Conservation (phyloP, 2,113 vertebrate genomes). For the Raja brachyura region DNA sequence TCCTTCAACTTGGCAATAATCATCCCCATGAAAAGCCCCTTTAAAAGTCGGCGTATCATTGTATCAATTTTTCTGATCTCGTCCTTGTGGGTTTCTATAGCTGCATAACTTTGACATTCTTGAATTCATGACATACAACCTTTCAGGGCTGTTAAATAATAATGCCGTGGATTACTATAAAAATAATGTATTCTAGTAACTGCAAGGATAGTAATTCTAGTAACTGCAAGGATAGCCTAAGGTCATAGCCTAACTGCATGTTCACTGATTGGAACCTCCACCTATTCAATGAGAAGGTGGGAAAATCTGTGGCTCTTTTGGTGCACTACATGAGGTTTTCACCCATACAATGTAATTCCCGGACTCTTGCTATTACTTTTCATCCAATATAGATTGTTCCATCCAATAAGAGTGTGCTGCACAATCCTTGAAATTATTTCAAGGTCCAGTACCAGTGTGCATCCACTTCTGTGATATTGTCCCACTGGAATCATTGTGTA, state of each 20-base stretch:
- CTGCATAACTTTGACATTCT: no score
- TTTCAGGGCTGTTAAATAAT: no score
- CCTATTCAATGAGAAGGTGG: neutral
- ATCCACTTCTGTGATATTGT: neutral
- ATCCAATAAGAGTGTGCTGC: neutral
- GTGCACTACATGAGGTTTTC: neutral
- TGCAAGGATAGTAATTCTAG: no score
- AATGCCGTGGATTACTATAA: no score
- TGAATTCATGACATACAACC: no score
- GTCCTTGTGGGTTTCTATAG: no score
- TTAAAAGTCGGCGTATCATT: no score
- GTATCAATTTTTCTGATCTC: no score
- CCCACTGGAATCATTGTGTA: neutral
- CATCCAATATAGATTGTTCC: neutral
- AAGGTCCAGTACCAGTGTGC: neutral
- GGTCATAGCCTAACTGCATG: neutral
- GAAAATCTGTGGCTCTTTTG: no score
- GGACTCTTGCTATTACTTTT: neutral
- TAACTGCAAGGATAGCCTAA: neutral
- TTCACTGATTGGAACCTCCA: neutral
- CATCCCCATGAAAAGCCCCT: no score
- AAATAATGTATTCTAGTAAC: no score
- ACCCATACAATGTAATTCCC: neutral
- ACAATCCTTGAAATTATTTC: neutral
- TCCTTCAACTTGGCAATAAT: no score